Conservation (phyloP, 2,888 invertebrate species). For the Rhingia campestris region DNA sequence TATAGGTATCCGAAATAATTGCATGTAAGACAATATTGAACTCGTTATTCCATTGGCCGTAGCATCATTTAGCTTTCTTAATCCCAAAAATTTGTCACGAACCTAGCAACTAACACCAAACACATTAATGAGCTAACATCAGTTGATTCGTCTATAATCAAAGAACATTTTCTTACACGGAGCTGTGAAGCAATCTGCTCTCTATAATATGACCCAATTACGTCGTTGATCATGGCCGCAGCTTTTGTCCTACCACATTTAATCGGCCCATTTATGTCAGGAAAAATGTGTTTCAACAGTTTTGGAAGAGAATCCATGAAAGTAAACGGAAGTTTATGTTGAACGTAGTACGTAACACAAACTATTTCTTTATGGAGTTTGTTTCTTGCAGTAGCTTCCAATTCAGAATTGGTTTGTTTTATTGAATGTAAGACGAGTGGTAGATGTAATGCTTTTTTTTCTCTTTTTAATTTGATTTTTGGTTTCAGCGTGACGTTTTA, state of each 20-base stretch:
- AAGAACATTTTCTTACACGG: conserved; percentile 32
- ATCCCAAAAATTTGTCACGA: conserved; percentile 1
- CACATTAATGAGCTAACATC: conserved; percentile 17
- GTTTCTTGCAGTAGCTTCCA: too few relatives aligned
- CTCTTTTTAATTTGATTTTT: too few relatives aligned
- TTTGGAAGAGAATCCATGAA: too few relatives aligned
- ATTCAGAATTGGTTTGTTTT: too few relatives aligned
- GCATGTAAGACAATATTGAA: conserved; percentile 10
- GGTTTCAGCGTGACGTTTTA: conserved; percentile 5
- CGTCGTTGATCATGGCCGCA: conserved; percentile 8
- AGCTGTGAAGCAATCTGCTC: conserved; percentile 29
- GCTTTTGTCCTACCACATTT: conserved; percentile 5
- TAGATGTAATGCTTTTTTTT: too few relatives aligned
- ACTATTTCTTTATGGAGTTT: too few relatives aligned
- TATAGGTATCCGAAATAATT: conserved; percentile 19
- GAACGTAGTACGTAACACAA: too few relatives aligned
- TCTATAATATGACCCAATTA: conserved; percentile 2
- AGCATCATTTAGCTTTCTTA: too few relatives aligned
- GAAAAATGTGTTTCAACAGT: too few relatives aligned
- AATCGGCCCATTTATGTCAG: neutral
- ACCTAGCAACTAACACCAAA: conserved; percentile 39
- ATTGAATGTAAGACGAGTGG: too few relatives aligned
- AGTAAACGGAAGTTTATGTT: too few relatives aligned
- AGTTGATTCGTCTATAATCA: conserved; percentile 65
- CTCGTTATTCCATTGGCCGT: conserved; percentile 26